A percentile compares a stretch with the other conserved stretches of the same genome.
Conservation (phyloP, 2,797 vertebrate species). For the Margarornis squamiger region DNA sequence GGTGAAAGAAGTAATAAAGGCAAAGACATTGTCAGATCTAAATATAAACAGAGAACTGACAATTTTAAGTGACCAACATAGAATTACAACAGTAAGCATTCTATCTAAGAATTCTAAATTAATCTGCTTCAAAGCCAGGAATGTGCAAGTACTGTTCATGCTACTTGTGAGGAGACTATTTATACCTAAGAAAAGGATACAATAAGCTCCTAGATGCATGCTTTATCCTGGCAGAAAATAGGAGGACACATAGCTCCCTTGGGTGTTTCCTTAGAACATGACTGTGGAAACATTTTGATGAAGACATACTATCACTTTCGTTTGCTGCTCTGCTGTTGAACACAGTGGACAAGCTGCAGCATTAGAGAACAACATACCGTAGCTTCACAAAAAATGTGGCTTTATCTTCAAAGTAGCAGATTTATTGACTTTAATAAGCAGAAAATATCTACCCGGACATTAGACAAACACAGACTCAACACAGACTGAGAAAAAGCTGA, state of each 20-base stretch:
- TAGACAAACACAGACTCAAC: constrained; percentile 81
- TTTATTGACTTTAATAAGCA: constrained; percentile 80
- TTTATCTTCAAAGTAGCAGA: constrained; percentile 74
- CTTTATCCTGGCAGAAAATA: not conserved
- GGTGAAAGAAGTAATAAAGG: constrained; percentile 24
- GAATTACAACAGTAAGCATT: constrained; percentile 22
- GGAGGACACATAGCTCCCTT: not conserved
- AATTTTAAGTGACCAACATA: constrained; percentile 28
- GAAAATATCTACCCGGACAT: constrained; percentile 79
- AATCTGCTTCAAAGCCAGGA: not conserved
- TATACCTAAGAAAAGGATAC: not conserved
- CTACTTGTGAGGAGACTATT: not conserved
- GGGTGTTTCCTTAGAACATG: not conserved
- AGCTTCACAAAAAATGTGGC: constrained; percentile 62
- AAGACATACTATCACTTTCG: constrained; percentile 5
- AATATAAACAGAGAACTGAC: constrained; percentile 31
- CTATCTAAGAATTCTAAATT: constrained; percentile 24
- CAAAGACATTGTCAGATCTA: not conserved
- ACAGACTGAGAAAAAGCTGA: constrained; percentile 79
- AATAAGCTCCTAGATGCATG: not conserved
- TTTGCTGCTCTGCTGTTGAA: constrained; percentile 38
- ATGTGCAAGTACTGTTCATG: not conserved
- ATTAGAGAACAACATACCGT: constrained; percentile 48
- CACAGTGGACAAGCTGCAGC: constrained; percentile 61
- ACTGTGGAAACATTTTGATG: constrained; percentile 15